A percentile compares a stretch with the other conserved stretches of the same genome.
phyloP scores from a whole-genome alignment of 2,797 vertebrate genomes.

The Euphonia xanthogaster region DNA sequence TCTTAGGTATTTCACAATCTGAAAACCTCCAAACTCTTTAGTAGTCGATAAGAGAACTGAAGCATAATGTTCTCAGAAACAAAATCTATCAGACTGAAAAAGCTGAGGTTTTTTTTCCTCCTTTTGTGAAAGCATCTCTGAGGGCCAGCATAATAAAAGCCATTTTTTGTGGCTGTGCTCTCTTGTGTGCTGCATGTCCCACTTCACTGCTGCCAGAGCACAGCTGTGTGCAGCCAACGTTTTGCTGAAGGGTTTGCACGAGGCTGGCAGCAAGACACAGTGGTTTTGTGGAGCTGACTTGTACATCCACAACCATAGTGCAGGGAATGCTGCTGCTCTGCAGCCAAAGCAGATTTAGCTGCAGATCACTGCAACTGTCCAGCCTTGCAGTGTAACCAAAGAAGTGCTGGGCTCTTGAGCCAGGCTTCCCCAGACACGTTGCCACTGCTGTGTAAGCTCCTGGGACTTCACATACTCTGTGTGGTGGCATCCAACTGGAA shows the following conservation, averaged over 20 bases:
- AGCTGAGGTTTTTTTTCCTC: neutral
- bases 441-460: neutral
- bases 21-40: constrained; percentile 2
- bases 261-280: neutral
- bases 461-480: neutral
- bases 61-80: constrained; percentile 30
- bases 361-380: neutral
- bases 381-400: neutral
- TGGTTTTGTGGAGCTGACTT: neutral
- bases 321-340: neutral
- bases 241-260: neutral
- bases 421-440: neutral
- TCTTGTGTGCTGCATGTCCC: neutral
- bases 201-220: neutral
- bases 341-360: neutral
- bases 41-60: constrained; percentile 33
- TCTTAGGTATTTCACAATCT: constrained; percentile 66
- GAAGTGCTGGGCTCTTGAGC: neutral
- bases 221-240: neutral
- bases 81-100: neutral
- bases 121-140: neutral
- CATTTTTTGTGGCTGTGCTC: neutral
- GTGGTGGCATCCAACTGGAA: neutral
- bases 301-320: neutral
- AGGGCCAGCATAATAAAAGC: neutral